phyloP scores from a whole-genome alignment of 1,140 invertebrate genomes.

The Drosophila orosa region DNA sequence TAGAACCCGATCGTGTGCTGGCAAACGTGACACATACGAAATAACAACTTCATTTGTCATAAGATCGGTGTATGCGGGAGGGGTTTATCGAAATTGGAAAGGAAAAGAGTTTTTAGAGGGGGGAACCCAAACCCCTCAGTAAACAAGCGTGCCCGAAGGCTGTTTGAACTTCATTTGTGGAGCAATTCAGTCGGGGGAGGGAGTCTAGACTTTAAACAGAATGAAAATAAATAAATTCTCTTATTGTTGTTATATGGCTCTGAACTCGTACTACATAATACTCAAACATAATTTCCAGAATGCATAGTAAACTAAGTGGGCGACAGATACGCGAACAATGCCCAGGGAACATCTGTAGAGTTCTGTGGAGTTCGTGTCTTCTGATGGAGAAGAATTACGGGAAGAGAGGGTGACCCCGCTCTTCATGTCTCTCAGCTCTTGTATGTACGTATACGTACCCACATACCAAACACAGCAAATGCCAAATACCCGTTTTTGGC shows the following conservation, averaged over 20 bases:
- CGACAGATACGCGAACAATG: slow-evolving; percentile 42
- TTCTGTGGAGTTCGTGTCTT: slow-evolving; percentile 31
- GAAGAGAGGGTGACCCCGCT: slow-evolving; percentile 20
- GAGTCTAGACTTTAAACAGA: slow-evolving; percentile 20
- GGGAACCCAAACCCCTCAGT: slow-evolving; percentile 12
- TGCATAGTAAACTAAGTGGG: slow-evolving; percentile 65
- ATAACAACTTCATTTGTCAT: slow-evolving; percentile 70
- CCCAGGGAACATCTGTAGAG: slow-evolving; percentile 10
- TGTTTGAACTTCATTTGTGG: slow-evolving; percentile 71
- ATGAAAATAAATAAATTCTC: slow-evolving; percentile 55
- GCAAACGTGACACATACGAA: slow-evolving; percentile 74
- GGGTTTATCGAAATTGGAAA: not conserved
- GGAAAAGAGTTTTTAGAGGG: not conserved
- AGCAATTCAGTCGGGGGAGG: slow-evolving; percentile 7
- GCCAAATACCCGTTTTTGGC: slow-evolving; percentile 73
- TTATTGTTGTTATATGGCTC: slow-evolving; percentile 21
- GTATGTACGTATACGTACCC: not conserved
- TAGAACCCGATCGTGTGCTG: slow-evolving; percentile 48
- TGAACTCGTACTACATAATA: slow-evolving; percentile 10
- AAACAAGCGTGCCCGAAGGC: slow-evolving; percentile 67
- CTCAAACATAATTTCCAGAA: slow-evolving; percentile 17
- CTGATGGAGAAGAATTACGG: slow-evolving; percentile 10
- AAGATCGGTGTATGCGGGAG: too few relatives aligned
- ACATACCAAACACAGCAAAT: slow-evolving; percentile 48
- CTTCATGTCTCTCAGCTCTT: slow-evolving; percentile 5